A percentile compares a stretch with the other conserved stretches of the same genome.
phyloP scores from a whole-genome alignment of 2,113 vertebrate species.

The Capreolus pygargus region DNA sequence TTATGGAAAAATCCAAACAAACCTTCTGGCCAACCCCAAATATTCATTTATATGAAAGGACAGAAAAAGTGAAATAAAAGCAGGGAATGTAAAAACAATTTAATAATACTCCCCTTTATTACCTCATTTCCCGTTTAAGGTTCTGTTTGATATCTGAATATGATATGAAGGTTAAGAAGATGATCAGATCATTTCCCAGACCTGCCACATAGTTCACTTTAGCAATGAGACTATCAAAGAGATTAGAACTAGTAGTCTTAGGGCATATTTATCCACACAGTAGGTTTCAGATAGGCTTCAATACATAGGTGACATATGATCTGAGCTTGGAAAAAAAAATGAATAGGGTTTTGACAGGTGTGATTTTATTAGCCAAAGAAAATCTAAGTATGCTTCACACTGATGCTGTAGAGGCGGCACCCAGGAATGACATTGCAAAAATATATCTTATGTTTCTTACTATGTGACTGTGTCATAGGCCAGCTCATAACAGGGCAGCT shows the following conservation, averaged over 20 bases:
- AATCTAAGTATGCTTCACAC: not conserved
- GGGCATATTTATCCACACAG: not conserved
- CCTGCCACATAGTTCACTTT: not conserved
- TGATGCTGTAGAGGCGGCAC: not conserved
- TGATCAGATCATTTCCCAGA: not conserved
- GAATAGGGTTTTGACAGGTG: not conserved
- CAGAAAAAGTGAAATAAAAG: not conserved
- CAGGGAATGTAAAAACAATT: not conserved
- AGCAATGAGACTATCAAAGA: not conserved
- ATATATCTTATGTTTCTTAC: not conserved
- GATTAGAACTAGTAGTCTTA: not conserved
- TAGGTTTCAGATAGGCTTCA: not conserved
- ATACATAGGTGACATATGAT: not conserved
- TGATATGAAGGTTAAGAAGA: not conserved
- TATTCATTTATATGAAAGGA: not conserved
- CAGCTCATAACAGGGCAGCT: not conserved
- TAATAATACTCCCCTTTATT: not conserved
- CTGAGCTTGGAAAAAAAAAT: not conserved
- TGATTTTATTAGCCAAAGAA: not conserved
- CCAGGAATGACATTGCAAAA: not conserved
- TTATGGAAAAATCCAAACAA: not conserved
- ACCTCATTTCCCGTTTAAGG: not conserved
- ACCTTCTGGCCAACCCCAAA: not conserved
- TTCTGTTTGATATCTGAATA: not conserved
- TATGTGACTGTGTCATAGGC: not conserved